Base-by-base conservation (phyloP, 2,888 invertebrate species). In the Hartigia nigra region DNA sequence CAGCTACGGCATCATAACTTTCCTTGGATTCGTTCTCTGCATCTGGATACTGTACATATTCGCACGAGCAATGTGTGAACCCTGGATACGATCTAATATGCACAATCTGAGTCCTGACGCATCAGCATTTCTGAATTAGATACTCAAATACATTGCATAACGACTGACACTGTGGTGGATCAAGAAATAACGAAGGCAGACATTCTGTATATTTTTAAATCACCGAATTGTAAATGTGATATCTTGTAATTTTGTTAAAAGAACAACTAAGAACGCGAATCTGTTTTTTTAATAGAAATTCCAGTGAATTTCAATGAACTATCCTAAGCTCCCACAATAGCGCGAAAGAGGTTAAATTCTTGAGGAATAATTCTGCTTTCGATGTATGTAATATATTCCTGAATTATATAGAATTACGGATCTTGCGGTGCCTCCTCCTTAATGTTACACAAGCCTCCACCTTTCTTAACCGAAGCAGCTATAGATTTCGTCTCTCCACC, bases 11-110 rank as follows among this genome's bases (percentile, higher is more conserved):
- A 77, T 81, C 4, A 76, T 84, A 4, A 90, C 92, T 70, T 94
- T 93, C 85, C 78, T 93, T 31, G 92, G 93, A 76, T 85, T 93
- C 76, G 82, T 93, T 78, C 83, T 93, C 12, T 83, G 91, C 23
- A 75, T 92, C 74, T 94, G 94, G 93, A 83, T 92, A 69, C 80
- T 92, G 3, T 93, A 93, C 83, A 91, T 94, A 81, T 85, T 94
- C 34, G 87, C 92, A 35, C 94, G 93, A 87, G 94, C 94, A 2
- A 82, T 82, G 0, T 88, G 89, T 23, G 91, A 91, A 77, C 90
- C 91, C 14, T 92, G 88, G 89, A 82, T 83, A 4, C 79, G 81
- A 89, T 74, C 82, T 55, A 74, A 81, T 35, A 70, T 77, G 14
- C 80, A 76, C 77, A 74, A 74, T 74, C 31, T 80, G n/a, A 78